Percentiles rank a stretch among this genome's conserved stretches.
Conservation (phyloP, 2,797 vertebrate species). For the Sebastes iracundus region DNA sequence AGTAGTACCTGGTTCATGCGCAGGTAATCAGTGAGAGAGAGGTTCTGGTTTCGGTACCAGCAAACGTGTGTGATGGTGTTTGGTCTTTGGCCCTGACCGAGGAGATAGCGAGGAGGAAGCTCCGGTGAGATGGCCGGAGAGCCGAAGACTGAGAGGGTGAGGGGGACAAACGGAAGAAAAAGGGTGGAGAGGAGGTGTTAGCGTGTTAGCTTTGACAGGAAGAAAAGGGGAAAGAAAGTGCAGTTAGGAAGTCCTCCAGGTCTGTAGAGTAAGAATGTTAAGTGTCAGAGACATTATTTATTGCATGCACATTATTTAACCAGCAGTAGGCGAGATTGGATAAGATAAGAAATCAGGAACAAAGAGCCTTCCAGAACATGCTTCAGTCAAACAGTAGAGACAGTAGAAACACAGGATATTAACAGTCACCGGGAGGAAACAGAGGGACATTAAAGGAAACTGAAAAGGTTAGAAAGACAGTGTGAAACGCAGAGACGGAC, state of each 20-base stretch:
- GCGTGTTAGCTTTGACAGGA: conserved; percentile 48
- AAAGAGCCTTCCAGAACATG: neutral
- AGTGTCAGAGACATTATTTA: conserved; percentile 5
- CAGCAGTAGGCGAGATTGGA: no score
- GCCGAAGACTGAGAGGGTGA: conserved; percentile 81
- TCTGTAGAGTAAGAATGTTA: conserved; percentile 50
- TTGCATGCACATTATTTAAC: conserved; percentile 11
- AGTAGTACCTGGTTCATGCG: conserved; percentile 94
- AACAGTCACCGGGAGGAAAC: neutral
- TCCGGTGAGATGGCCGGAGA: conserved; percentile 88
- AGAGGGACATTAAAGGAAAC: neutral
- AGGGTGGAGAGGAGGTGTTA: conserved; percentile 52
- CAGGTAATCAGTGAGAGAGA: conserved; percentile 93
- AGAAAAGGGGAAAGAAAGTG: neutral
- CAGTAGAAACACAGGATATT: neutral
- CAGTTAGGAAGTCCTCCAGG: conserved; percentile 24
- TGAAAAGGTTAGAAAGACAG: conserved; percentile 11
- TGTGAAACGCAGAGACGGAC: neutral
- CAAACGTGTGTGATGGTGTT: conserved; percentile 97
- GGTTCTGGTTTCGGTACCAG: conserved; percentile 96
- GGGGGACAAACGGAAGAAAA: conserved; percentile 34
- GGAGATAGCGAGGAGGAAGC: conserved; percentile 89
- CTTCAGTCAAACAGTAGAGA: neutral
- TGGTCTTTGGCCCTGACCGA: conserved; percentile 90
- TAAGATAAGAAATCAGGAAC: neutral